Evolutionary conservation across 2,888 invertebrate species (phyloP), one percentile per base, ranked within the genome.

Genomic region (Drosophila monieri): DNA sequence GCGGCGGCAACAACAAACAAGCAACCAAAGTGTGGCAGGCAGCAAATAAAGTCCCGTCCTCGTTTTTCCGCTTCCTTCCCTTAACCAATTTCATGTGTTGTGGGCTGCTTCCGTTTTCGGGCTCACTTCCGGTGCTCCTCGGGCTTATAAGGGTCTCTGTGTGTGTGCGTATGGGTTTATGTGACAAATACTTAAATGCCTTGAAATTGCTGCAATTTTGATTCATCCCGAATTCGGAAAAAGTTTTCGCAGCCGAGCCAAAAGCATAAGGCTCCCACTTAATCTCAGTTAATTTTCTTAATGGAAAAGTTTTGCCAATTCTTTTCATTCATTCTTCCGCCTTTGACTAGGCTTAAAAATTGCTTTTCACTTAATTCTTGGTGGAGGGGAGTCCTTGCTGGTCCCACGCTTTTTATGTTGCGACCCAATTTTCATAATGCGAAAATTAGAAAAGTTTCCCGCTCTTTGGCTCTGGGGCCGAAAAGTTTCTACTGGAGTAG

Each of bases 201-300:
- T 60, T 73, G 83, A 87, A 87, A 81, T 81, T 76, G 85, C 74
- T 67, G 83, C 79, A 78, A 76, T 78, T 80, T 85, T 60, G 54
- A 59, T 60, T 46, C 44, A 49, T 54, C 60, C 53, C 51, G 55
- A 41, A 43, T 32, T 43, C 32, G 58, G 59, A 27, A 73, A 43
- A 78, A 57, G 68, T 85, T 79, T 61, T 64, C 59, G 62, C 69
- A 51, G 78, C 59, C 68, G 59, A 15, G 35, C 52, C 9, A 27
- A 77, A 23, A 78, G 58, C 73, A 77, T 76, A 52, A 12, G 32
- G 23, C 49, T 66, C 58, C 39, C 73, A 86, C 89, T 89, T 90
- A 89, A 89, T 89, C 86, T 87, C 89, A 89, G 89, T 87, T 89
- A 90, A 89, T 89, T 89, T 89, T 80, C 85, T 77, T 90, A 89